Evolutionary conservation across 2,888 invertebrate genomes (phyloP), one percentile per base, ranked within the genome.

Genomic region (Mythimna impura): DNA sequence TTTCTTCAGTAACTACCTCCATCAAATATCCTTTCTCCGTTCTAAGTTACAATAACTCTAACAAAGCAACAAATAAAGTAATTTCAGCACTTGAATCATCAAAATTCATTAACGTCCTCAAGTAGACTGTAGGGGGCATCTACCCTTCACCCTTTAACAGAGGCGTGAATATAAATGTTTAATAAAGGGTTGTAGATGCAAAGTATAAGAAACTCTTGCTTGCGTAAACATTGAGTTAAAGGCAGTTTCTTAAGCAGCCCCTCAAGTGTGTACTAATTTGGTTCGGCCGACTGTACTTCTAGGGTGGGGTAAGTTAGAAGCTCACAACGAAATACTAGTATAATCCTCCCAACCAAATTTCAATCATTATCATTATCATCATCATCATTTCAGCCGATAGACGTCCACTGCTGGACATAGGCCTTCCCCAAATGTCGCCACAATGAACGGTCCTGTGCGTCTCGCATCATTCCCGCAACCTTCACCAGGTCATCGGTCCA

Each of bases 221-320:
- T 81, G 75, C 64, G 65, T 86, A 85, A 85, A 85, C 86, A 85
- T 86, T 82, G 75, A 82, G 78, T 80, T 82, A 76, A 65, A 73
- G 73, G 64, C 81, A 70, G 54, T 76, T 71, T 81, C 76, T 83
- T 76, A 69, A 63, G 76, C 70, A 82, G 85, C 89, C 91, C 84
- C 20, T 86, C 83, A 86, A 86, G 86, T 88, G 89, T 86, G 81
- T 89, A 90, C 91, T 91, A 91, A 92, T 91, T 91, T 90, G 69
- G 88, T 89, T 88, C 85, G 79, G 88, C 91, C 88, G 88, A 87
- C 65, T 83, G 86, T 86, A 85, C 82, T 86, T 87, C 64, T 80
- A 83, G 83, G 17, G 60, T 66, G 83, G 76, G 73, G 9, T 57
- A 83, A 86, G 83, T 66, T 66, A 81, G 12, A 17, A 82, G 83